Base-by-base conservation (phyloP, 2,113 vertebrate genomes). In the Sorex fumeus region DNA sequence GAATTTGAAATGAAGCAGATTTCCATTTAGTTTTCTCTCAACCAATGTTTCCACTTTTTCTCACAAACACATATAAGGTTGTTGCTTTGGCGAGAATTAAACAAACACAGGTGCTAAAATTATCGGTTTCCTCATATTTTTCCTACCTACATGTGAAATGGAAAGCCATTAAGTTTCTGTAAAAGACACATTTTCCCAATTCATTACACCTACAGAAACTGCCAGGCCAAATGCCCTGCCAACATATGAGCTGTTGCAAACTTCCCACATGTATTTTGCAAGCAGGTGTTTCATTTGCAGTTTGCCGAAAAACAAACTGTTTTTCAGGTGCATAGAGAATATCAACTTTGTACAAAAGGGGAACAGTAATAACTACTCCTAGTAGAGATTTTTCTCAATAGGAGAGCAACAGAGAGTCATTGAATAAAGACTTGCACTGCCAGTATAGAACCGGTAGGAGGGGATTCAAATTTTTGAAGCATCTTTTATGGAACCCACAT, bases 81-180 rank as follows among this genome's bases (percentile, higher is more conserved):
- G 86, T 81, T 95, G 91, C n/a, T 92, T 94, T 95, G 74, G 78
- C 72, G 84, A 64, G 77, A 90, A 82, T 93, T 96, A 95, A 95
- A 91, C 81, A 96, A 96, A 97, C 91, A 94, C 95, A 97, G 93
- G 95, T 96, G 96, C 34, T 91, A 80, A 92, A 89, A 95, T 83
- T 19, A 79, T 88, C 81, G 53, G 77, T 87, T 94, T 93, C 30
- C 50, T 87, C 77, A 19, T 45, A 91, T 91, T 82, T 94, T 88
- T 91, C 40, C 80, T 90, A 36, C 32, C 62, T 91, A 64, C 45
- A 62, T 91, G 23, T 87, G 50, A 53, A 85, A 57, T n/a, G 40
- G 74, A 94, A 95, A 91, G 66, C 83, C 74, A 92, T 92, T 89
- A 91, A 40, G 64, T 34, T 91, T 94, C 87, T 79, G 74, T 82